phyloP scores from a whole-genome alignment of 1,140 invertebrate species.

The Gonioctena quinquepunctata region DNA sequence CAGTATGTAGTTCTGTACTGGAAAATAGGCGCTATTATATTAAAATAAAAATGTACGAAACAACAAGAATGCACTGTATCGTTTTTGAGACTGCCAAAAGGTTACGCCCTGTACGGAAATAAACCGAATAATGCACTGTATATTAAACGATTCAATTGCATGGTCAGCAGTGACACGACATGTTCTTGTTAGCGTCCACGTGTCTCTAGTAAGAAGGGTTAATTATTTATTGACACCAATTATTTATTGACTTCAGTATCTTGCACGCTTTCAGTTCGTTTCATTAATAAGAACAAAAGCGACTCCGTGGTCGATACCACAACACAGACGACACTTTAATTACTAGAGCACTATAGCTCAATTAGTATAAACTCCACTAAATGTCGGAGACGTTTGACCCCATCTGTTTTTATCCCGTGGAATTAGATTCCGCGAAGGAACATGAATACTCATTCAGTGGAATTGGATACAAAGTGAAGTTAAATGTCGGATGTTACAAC shows the following conservation, averaged over 20 bases:
- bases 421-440: no score
- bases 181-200: not conserved
- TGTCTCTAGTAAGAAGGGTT: slow-evolving; percentile 9
- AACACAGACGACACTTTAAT: slow-evolving; percentile 2
- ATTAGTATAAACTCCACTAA: no score
- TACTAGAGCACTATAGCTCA: not conserved
- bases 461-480: no score
- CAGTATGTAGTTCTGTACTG: no score
- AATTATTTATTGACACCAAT: not conserved
- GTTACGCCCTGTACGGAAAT: no score
- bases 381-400: slow-evolving; percentile 1
- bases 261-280: slow-evolving; percentile 1
- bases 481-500: no score
- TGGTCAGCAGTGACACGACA: not conserved
- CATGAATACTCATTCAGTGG: no score
- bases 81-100: no score
- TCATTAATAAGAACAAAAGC: slow-evolving; percentile 9
- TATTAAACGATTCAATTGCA: not conserved
- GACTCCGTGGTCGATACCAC: not conserved
- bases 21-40: no score
- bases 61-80: no score
- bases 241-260: slow-evolving; percentile 3
- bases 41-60: no score
- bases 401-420: not conserved
- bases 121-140: no score